Evolutionary conservation across 2,113 vertebrate genomes (phyloP), one percentile per base, ranked within the genome.

Genomic region (Gymnogyps californianus): DNA sequence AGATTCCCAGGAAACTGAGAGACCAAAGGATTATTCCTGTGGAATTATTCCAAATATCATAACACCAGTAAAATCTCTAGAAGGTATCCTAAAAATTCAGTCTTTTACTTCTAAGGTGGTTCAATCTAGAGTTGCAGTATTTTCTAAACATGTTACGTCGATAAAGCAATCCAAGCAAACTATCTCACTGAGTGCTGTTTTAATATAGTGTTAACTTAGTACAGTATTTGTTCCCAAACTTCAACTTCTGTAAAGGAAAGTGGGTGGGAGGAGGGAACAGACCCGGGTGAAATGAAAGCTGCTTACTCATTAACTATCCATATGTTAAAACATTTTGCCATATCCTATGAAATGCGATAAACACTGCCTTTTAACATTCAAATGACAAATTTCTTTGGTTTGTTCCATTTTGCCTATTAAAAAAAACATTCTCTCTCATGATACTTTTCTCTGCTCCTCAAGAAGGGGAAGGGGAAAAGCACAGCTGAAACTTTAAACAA

Each of bases 271-370:
- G 94, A 93, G 47, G 59, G 70, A 95, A 96, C 87, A 96, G 94
- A 89, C 47, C 70, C 1, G 32, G 69, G 61, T 47, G 62, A 88
- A 66, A 78, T 1, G 1, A 95, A 93, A 96, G 95, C 90, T 78
- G 83, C 75, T 93, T 93, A 90, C 90, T 96, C 90, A 97, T 97
- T 89, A 94, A 92, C 83, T 46, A 52, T 92, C 90, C 95, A 96
- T 96, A 95, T 93, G 95, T 70, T 90, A 58, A 80, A 95, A 58
- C 88, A 78, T 93, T 95, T 96, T 94, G 87, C 85, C 51, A 18
- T 47, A 46, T 12, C 75, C 85, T 46, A 66, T 3, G 31, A 66
- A 83, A 57, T 4, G 52, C 0, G 6, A 72, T 22, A 95, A 93
- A 90, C 70, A 47, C 40, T 16, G 31, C 28, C 55, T 72, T 82